A percentile compares a stretch with the other conserved stretches of the same genome.
phyloP scores from a whole-genome alignment of 2,888 invertebrate genomes.

The Agapostemon virescens region DNA sequence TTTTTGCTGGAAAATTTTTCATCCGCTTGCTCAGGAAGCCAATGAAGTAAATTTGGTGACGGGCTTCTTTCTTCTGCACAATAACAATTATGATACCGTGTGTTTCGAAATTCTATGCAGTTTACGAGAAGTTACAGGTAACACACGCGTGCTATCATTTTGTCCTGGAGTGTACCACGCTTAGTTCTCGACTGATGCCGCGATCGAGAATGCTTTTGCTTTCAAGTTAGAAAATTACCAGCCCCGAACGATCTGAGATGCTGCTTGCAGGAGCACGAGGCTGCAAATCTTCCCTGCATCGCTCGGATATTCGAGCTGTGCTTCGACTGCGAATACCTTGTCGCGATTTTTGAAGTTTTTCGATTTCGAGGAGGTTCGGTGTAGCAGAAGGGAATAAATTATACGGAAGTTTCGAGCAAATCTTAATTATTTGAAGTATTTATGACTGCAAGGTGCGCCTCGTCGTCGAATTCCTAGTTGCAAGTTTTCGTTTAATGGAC shows the following conservation, averaged over 20 bases:
- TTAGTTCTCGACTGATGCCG: not conserved
- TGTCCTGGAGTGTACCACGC: not conserved
- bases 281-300: not conserved
- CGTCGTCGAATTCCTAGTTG: not conserved
- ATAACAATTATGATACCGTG: too few relatives aligned
- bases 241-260: not conserved
- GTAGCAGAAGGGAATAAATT: not conserved
- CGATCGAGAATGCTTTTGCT: not conserved
- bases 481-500: too few relatives aligned
- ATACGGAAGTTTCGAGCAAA: not conserved
- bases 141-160: not conserved
- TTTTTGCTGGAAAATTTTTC: not conserved
- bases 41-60: too few relatives aligned
- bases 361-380: not conserved
- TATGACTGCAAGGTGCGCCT: not conserved
- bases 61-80: not conserved
- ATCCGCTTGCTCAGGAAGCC: not conserved
- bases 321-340: not conserved
- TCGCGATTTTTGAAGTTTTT: not conserved
- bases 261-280: not conserved
- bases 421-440: not conserved
- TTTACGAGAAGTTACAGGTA: not conserved
- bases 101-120: accelerated
- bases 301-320: not conserved
- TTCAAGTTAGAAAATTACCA: not conserved